These are phyloP conservation scores for Acholoe squamosa DNA, from an alignment of 2,888 invertebrate species.

Conservation along the genomic window DNA sequence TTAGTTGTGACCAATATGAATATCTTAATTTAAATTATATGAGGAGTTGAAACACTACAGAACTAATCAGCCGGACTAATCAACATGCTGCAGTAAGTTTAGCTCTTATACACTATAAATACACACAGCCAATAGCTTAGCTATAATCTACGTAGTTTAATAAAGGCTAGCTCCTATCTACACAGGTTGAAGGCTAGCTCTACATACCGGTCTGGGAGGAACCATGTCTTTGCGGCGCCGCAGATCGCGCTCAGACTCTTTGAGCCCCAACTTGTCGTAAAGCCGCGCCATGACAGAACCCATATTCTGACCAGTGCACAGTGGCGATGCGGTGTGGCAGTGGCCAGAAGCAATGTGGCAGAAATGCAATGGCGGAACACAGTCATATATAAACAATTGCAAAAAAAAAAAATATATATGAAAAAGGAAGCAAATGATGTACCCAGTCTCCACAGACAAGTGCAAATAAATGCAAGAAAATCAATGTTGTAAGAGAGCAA, in stretches of 20 bases:
- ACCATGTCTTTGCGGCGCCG: neutral
- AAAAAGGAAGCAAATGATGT: neutral
- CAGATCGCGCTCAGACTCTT: slow-evolving; percentile 19
- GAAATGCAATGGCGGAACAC: slow-evolving; percentile 21
- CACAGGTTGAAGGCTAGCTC: no score
- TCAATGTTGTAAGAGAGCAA: no score
- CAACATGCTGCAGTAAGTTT: no score
- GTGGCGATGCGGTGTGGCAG: neutral
- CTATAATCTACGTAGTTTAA: no score
- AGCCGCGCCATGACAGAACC: slow-evolving; percentile 55
- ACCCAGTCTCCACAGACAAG: neutral
- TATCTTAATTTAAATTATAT: no score
- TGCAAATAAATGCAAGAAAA: no score
- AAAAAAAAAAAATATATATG: neutral
- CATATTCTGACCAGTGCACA: slow-evolving; percentile 11
- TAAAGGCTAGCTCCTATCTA: no score
- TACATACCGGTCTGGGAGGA: slow-evolving; percentile 3
- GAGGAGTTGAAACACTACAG: no score
- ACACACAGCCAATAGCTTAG: no score
- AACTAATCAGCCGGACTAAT: no score
- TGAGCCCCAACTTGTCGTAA: slow-evolving; percentile 21
- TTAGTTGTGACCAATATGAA: no score
- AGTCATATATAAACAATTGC: neutral
- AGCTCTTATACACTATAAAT: no score
- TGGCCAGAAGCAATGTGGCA: slow-evolving; percentile 1